Base-by-base conservation (phyloP, 2,797 vertebrate genomes). In the Leptatherina wallacei region DNA sequence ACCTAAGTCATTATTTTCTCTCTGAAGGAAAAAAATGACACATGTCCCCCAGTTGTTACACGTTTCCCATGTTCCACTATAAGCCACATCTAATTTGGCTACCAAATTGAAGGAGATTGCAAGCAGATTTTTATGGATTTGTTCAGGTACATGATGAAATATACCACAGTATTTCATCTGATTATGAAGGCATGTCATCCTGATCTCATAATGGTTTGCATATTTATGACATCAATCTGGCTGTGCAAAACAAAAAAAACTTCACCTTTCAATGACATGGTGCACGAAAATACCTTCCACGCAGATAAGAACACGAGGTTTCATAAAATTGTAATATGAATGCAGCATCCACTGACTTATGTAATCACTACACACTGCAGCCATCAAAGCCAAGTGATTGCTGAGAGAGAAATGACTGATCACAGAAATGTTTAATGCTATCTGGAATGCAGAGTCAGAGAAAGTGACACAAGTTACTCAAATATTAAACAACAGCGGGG, bases 281-380 rank as follows among this genome's bases (percentile, higher is more conserved):
- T 38, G 51, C n/a, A 2, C n/a, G 24, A 29, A 57, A 22, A 35
- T 57, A 54, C 54, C 1, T 36, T 7, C 38, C n/a, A 65, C 1
- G 42, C 14, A 22, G 24, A 32, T 0, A n/a, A 11, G 59, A 71
- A 61, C 33, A 69, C 2, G 6, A 2, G 16, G 62, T 75, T 82
- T 84, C 80, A 88, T 87, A 54, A 73, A 91, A 88, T 6, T 87
- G 60, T 85, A 62, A 84, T 81, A 71, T 69, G 74, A 81, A 82
- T 90, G 90, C 90, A 91, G 90, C 89, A 90, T 83, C 57, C 49
- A 61, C 61, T 61, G 69, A 83, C 84, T 94, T 91, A 93, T 92
- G 87, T 89, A 92, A 93, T 82, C 78, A 29, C 55, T 67, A 59
- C 33, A 77, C 42, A 76, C 76, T 82, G 90, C 88, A 89, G 88